Conservation (phyloP, 2,888 invertebrate species). For the Drosophila silvestris region DNA sequence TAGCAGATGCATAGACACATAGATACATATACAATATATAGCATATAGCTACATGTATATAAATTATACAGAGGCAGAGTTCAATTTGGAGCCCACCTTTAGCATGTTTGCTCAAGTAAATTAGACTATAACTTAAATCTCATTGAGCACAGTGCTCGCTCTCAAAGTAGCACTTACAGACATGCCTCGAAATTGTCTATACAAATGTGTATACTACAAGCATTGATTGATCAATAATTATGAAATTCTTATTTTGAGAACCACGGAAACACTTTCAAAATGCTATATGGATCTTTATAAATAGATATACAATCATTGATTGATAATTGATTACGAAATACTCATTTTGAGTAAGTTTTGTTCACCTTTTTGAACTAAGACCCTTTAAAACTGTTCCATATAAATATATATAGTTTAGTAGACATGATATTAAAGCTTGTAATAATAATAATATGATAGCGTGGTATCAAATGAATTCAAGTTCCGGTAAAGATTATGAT, state of each 20-base stretch:
- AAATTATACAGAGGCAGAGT: slow-evolving; percentile 16
- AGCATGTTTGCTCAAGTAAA: slow-evolving; percentile 12
- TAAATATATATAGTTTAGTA: background rate
- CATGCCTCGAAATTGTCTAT: background rate
- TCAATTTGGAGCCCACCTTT: slow-evolving; percentile 17
- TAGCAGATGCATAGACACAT: slow-evolving; percentile 31
- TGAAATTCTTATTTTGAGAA: background rate
- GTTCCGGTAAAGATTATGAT: background rate
- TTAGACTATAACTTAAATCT: background rate
- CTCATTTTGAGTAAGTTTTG: background rate
- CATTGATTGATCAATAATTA: background rate
- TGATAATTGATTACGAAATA: background rate
- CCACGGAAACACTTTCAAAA: no score
- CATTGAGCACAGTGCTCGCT: slow-evolving; percentile 2
- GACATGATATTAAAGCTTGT: background rate
- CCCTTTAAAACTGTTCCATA: no score
- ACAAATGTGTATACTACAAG: background rate
- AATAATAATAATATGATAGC: no score
- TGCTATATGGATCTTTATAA: background rate
- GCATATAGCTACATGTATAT: background rate
- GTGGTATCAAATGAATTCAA: background rate
- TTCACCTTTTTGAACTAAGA: no score
- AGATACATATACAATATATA: slow-evolving; percentile 4
- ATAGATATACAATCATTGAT: background rate
- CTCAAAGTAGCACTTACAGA: background rate